These are phyloP conservation scores for Papilio protenor DNA, from an alignment of 2,888 invertebrate species.

Conservation along the genomic window DNA sequence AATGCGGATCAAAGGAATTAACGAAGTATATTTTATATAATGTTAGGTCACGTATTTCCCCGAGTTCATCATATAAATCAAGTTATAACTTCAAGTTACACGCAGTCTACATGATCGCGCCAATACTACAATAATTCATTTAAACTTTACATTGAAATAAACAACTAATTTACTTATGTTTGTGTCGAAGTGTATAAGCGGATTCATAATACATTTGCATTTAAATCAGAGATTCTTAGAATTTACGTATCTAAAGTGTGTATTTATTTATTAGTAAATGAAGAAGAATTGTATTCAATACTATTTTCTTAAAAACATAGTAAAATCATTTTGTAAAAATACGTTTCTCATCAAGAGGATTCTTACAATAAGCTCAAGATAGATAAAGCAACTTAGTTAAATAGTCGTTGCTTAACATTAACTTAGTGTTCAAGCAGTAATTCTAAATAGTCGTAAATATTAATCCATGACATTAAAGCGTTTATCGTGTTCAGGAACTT, in stretches of 20 bases:
- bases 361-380: constrained; percentile 51
- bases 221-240: constrained; percentile 54
- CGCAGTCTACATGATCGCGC: constrained; percentile 8
- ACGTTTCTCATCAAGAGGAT: no score
- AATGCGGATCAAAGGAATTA: no score
- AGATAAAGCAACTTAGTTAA: constrained; percentile 56
- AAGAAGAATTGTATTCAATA: no score
- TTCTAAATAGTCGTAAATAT: constrained; percentile 32
- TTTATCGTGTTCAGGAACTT: constrained; percentile 32
- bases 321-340: no score
- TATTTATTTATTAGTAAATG: background rate
- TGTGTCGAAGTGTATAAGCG: constrained; percentile 56
- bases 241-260: background rate
- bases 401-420: constrained; percentile 32
- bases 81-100: constrained; percentile 17
- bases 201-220: constrained; percentile 25
- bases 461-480: constrained; percentile 27
- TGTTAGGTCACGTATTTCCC: background rate
- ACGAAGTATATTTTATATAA: background rate
- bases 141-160: constrained; percentile 6
- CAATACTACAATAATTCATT: constrained; percentile 9
- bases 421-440: constrained; percentile 32
- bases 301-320: no score
- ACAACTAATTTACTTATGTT: constrained; percentile 43
- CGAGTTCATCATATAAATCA: constrained; percentile 1